A percentile compares a stretch with the other conserved stretches of the same genome.
phyloP scores from a whole-genome alignment of 2,797 vertebrate genomes.

The Poeciliopsis presidionis region DNA sequence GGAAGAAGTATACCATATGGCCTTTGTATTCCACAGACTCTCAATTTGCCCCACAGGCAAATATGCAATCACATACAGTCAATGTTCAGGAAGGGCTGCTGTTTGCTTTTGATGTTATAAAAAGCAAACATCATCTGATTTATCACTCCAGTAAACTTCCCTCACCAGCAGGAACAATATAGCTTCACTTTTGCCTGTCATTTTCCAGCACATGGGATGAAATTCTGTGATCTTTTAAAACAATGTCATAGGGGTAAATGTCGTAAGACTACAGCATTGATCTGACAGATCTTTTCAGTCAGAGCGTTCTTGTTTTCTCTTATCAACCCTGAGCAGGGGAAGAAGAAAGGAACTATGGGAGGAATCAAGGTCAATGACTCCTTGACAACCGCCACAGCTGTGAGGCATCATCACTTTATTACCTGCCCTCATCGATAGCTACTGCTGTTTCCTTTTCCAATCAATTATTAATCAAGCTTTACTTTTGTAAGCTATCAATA shows the following conservation, averaged over 20 bases:
- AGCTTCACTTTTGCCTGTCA: constrained; percentile 43
- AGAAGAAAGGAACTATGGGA: constrained; percentile 48
- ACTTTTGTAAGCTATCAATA: constrained; percentile 71
- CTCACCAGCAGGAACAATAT: constrained; percentile 36
- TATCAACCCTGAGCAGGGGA: constrained; percentile 58
- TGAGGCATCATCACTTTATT: constrained; percentile 79
- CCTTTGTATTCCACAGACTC: constrained; percentile 63
- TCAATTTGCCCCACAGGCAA: constrained; percentile 66
- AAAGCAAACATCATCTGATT: constrained; percentile 65
- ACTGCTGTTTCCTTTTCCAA: constrained; percentile 72
- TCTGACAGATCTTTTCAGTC: constrained; percentile 57
- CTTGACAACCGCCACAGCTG: constrained; percentile 76
- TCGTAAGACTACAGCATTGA: constrained; percentile 32
- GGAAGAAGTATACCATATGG: constrained; percentile 53
- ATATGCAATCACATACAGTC: constrained; percentile 67
- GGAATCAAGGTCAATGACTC: constrained; percentile 78
- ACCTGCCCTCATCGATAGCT: constrained; percentile 66
- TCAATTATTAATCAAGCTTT: constrained; percentile 78
- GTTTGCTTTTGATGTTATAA: constrained; percentile 65
- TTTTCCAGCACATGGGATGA: constrained; percentile 29
- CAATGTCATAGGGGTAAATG: constrained; percentile 20
- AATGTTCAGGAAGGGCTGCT: constrained; percentile 59
- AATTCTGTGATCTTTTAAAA: constrained; percentile 32
- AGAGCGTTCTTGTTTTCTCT: constrained; percentile 50
- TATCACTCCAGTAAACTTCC: constrained; percentile 61